Conservation (phyloP, 2,888 invertebrate genomes). For the Aphidius colemani region DNA sequence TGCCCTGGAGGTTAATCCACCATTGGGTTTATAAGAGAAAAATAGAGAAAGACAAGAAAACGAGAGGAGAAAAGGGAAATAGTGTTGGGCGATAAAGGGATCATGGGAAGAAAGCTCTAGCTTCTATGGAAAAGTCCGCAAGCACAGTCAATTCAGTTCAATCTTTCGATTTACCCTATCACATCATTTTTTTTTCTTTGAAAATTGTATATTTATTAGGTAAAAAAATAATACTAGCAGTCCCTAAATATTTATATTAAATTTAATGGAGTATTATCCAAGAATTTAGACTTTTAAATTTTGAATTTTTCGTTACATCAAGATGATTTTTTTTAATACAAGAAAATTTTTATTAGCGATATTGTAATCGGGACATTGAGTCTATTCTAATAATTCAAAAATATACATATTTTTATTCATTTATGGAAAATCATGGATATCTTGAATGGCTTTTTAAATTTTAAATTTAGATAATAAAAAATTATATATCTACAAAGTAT, state of each 20-base stretch:
- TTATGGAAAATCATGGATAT: background rate
- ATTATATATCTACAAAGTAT: constrained; percentile 50
- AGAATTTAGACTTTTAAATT: too few species aligned
- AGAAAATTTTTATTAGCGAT: too few species aligned
- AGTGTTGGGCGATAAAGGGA: constrained; percentile 54
- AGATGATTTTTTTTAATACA: too few species aligned
- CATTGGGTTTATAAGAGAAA: constrained; percentile 41
- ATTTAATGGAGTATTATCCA: too few species aligned
- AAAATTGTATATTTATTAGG: too few species aligned
- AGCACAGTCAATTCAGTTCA: background rate
- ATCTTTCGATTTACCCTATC: background rate
- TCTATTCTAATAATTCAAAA: too few species aligned
- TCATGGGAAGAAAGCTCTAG: constrained; percentile 38
- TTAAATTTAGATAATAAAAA: constrained; percentile 35
- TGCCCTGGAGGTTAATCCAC: constrained; percentile 48
- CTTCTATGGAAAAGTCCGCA: too few species aligned
- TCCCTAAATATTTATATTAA: too few species aligned
- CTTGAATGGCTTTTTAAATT: constrained; percentile 19
- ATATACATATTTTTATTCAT: background rate
- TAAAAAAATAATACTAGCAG: too few species aligned
- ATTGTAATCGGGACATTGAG: too few species aligned
- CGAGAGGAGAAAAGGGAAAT: background rate
- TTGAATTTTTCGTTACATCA: too few species aligned
- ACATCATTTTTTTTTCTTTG: background rate
- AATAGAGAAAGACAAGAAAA: too few species aligned